Evolutionary conservation across 2,113 vertebrate genomes (phyloP).

Genomic region (Coturnix japonica): DNA sequence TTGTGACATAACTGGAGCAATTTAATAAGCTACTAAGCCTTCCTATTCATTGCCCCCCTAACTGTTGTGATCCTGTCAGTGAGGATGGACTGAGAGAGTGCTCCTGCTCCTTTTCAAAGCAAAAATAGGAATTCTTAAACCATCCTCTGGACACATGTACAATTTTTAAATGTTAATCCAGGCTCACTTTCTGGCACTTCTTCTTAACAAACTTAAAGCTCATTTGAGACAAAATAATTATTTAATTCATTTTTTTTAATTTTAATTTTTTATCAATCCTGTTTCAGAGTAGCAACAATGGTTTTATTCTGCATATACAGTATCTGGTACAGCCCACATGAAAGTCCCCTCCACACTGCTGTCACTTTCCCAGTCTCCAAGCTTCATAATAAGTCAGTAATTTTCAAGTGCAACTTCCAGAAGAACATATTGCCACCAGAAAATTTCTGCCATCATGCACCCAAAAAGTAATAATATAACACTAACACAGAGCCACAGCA

Average conservation of each 20-base stretch:
- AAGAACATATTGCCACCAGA: background rate
- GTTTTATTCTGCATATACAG: background rate
- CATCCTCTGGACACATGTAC: background rate
- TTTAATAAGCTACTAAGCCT: slow-evolving; percentile 19
- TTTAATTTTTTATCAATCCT: background rate
- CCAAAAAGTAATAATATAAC: background rate
- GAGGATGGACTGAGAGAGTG: background rate
- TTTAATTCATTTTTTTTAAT: background rate
- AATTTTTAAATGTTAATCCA: background rate
- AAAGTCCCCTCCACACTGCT: background rate
- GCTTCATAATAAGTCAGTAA: background rate
- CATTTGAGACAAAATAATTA: background rate
- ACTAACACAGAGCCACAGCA: background rate
- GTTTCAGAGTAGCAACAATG: background rate
- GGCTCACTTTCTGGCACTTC: background rate
- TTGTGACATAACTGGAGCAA: slow-evolving; percentile 47
- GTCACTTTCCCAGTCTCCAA: background rate
- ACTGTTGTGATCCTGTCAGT: background rate
- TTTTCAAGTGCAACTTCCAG: background rate
- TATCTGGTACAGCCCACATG: too few species aligned
- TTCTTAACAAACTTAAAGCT: background rate
- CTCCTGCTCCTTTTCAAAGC: background rate
- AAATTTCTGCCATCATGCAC: background rate
- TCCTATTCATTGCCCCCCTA: background rate
- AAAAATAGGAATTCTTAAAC: slow-evolving; percentile 22